Evolutionary conservation across 2,888 invertebrate species (phyloP).

Genomic region (Pachymerium ferrugineum): DNA sequence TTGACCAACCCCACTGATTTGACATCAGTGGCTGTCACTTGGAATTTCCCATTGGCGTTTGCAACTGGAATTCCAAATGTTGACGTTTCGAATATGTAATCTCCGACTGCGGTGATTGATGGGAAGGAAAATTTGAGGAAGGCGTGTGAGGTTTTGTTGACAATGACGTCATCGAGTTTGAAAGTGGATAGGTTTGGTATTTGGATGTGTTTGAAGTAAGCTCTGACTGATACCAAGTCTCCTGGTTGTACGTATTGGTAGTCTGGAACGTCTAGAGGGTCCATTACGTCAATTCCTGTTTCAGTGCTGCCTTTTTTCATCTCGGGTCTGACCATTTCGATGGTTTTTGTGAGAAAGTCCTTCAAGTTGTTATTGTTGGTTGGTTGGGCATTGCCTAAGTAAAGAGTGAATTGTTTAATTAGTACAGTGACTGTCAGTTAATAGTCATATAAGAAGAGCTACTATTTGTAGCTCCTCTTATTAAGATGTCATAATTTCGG

Average conservation of each 20-base stretch:
- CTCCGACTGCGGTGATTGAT: neutral
- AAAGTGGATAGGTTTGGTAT: conserved; percentile 2
- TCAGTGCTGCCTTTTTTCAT: conserved; percentile 1
- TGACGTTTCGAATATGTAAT: conserved; percentile 1
- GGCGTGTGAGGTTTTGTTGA: neutral
- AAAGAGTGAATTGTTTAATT: no score
- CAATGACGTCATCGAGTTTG: neutral
- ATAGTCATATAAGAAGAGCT: no score
- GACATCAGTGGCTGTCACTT: neutral
- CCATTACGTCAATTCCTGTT: neutral
- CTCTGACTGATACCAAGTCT: neutral
- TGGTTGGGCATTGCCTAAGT: no score
- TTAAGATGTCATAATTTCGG: no score
- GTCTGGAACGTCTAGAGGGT: conserved; percentile 13
- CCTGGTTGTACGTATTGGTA: conserved; percentile 17
- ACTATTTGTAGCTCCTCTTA: no score
- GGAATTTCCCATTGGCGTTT: neutral
- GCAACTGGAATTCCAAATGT: conserved; percentile 19
- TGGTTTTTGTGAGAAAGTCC: neutral
- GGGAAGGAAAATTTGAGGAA: neutral
- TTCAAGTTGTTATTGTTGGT: neutral
- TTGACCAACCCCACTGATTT: neutral
- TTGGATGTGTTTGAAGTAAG: neutral
- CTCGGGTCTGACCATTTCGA: neutral
- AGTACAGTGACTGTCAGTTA: no score